Evolutionary conservation across 2,888 invertebrate species (phyloP).

Genomic region (Pollenia angustigena): DNA sequence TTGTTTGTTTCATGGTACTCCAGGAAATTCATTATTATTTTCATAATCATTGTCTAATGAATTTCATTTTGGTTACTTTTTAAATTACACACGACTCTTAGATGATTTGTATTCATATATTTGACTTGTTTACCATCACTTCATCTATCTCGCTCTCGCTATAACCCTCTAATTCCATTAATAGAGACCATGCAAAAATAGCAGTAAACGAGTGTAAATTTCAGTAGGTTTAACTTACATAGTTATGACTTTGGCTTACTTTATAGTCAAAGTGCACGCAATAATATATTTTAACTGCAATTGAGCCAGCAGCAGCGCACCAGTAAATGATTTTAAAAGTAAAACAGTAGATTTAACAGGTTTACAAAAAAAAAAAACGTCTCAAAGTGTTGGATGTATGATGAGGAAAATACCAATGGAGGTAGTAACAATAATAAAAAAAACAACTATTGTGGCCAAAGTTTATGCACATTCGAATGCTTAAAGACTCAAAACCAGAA

Average conservation of each 20-base stretch:
- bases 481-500: conserved; percentile 4
- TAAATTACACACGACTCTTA: not conserved
- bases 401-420: not conserved
- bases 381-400: not conserved
- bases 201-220: conserved; percentile 13
- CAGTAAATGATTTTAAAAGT: conserved; percentile 36
- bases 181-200: not conserved
- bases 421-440: conserved; percentile 1
- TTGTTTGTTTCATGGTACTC: not conserved
- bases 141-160: not conserved
- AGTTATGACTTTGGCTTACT: conserved; percentile 29
- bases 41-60: conserved; percentile 33
- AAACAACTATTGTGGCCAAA: conserved; percentile 2
- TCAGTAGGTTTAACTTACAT: conserved; percentile 35
- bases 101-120: conserved; percentile 2
- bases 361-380: conserved; percentile 6
- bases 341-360: conserved; percentile 45
- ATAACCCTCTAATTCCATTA: not conserved
- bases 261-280: conserved; percentile 61
- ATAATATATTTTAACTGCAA: conserved; percentile 1
- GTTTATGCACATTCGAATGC: conserved; percentile 1
- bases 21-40: conserved; percentile 50
- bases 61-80: conserved; percentile 27
- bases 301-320: conserved; percentile 13
- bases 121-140: conserved; percentile 20